Evolutionary conservation across 2,113 vertebrate genomes (phyloP).

Genomic region (Stegastes partitus): DNA sequence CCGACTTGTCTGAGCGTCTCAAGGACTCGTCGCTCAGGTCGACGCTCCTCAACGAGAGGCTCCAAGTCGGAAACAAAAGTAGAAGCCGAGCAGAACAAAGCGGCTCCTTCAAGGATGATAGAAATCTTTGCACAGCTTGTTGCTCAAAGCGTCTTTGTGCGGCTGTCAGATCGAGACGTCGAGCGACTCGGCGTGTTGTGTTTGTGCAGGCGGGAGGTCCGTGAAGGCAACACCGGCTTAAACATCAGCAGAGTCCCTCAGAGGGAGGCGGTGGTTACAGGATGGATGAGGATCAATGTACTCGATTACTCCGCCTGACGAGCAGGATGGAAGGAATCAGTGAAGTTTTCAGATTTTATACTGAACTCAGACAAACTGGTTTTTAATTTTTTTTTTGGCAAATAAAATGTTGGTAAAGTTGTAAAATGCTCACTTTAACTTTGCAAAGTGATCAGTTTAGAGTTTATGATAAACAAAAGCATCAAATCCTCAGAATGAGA

Average conservation of each 20-base stretch:
- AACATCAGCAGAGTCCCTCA: slow-evolving; percentile 55
- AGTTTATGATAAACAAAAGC: too few relatives aligned
- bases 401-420: too few relatives aligned
- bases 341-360: not conserved
- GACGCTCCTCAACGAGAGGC: slow-evolving; percentile 6
- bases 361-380: too few relatives aligned
- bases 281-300: slow-evolving; percentile 65
- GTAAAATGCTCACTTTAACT: too few relatives aligned
- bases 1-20: too few relatives aligned
- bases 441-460: too few relatives aligned
- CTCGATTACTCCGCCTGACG: too few relatives aligned
- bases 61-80: slow-evolving; percentile 34
- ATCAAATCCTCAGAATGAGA: too few relatives aligned
- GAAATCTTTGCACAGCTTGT: not conserved
- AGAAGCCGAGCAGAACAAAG: slow-evolving; percentile 15
- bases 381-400: too few relatives aligned
- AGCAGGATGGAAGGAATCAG: not conserved
- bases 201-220: not conserved
- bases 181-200: too few relatives aligned
- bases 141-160: slow-evolving; percentile 28
- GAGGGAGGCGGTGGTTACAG: slow-evolving; percentile 36
- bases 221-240: slow-evolving; percentile 52
- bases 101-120: slow-evolving; percentile 14
- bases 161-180: slow-evolving; percentile 48
- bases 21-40: not conserved